Evolutionary conservation across 2,113 vertebrate species (phyloP).

Genomic region (Muntiacus reevesi): DNA sequence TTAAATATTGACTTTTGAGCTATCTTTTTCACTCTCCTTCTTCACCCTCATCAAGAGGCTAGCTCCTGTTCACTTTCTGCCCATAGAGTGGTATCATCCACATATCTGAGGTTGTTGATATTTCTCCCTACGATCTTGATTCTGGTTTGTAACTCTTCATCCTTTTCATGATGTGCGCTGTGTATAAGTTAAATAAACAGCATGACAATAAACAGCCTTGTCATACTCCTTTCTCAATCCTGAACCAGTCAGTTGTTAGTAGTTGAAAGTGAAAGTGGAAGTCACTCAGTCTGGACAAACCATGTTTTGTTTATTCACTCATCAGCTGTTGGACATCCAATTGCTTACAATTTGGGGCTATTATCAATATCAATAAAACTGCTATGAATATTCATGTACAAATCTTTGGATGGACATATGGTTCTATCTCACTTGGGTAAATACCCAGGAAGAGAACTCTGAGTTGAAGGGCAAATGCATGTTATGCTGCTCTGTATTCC

Average conservation of each 20-base stretch:
- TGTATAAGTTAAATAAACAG: neutral
- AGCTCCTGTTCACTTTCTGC: neutral
- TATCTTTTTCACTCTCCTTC: neutral
- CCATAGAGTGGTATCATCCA: neutral
- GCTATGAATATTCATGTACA: neutral
- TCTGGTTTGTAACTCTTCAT: neutral
- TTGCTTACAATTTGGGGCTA: neutral
- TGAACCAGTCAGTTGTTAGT: neutral
- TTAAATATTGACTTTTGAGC: neutral
- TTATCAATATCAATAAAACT: neutral
- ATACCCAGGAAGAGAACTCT: neutral
- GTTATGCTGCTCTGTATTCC: no score
- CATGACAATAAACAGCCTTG: neutral
- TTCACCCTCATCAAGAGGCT: neutral
- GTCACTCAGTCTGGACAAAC: neutral
- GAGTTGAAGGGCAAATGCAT: neutral
- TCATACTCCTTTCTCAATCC: neutral
- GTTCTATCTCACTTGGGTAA: neutral
- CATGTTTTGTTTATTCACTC: neutral
- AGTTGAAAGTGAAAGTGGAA: neutral
- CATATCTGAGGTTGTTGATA: neutral
- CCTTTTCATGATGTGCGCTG: rapidly evolving
- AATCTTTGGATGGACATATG: neutral
- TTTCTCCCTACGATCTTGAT: neutral
- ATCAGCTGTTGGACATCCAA: no score